phyloP scores from a whole-genome alignment of 2,113 vertebrate species.

The Siniperca chuatsi region DNA sequence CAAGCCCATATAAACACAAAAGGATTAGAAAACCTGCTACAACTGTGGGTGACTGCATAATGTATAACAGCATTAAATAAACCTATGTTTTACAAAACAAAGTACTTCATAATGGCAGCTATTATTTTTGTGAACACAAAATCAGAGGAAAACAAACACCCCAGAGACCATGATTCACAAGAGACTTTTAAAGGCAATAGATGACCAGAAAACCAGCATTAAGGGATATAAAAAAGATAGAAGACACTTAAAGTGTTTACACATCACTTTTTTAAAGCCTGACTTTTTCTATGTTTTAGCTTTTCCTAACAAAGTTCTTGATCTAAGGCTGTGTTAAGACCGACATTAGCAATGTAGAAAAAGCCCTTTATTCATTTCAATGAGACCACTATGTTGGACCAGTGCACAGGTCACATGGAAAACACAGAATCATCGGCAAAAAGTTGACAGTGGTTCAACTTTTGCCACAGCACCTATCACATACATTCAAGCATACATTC shows the following conservation, averaged over 20 bases:
- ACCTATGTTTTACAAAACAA: conserved; percentile 39
- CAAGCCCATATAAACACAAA: neutral
- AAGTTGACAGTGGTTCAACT: neutral
- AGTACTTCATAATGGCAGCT: conserved; percentile 48
- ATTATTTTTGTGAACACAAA: conserved; percentile 34
- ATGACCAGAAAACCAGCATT: neutral
- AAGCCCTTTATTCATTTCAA: neutral
- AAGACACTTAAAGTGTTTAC: neutral
- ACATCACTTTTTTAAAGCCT: neutral
- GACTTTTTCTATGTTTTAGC: neutral
- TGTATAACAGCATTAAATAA: conserved; percentile 10
- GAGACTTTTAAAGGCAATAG: conserved; percentile 24
- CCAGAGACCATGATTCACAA: conserved; percentile 27
- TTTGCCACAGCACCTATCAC: neutral
- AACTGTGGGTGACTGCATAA: conserved; percentile 21
- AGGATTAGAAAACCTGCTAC: neutral
- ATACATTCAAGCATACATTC: no score
- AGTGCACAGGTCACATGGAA: neutral
- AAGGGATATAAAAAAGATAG: neutral
- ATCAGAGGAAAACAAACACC: conserved; percentile 34
- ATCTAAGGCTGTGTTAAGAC: neutral
- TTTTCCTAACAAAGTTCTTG: neutral
- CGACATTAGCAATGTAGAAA: neutral
- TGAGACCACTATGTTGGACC: neutral
- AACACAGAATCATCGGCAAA: neutral